Evolutionary conservation across 2,113 vertebrate genomes (phyloP), one percentile per base, ranked within the genome.

Genomic region (Nothocercus nigrocapillus): DNA sequence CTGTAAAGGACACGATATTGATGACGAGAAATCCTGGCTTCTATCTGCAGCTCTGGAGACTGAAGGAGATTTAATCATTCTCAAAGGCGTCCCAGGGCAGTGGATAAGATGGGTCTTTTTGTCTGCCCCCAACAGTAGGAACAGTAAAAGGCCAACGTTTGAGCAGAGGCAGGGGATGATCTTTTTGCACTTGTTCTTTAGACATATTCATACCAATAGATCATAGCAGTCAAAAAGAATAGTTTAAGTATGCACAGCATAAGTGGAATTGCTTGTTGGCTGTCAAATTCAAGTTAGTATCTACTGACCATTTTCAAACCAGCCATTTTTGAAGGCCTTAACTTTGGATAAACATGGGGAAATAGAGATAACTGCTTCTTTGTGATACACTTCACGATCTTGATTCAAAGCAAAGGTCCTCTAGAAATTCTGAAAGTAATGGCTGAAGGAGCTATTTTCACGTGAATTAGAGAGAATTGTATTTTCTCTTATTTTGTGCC

Each of bases 21-120:
- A 91, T 91, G 82, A 68, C 47, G 47, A 76, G 78, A 75, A 93
- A 87, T 90, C 32, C 17, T 67, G 66, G 3, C 5, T 84, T 91
- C 85, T 89, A 66, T 79, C 64, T 74, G 36, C 17, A 44, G 61
- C 28, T 70, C 56, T 80, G 79, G 82, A 38, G 74, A 79, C 45
- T 82, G 68, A 80, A 66, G 36, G 40, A 85, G 53, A 64, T 68
- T 49, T 63, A 51, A 25, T 91, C 15, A 1, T 85, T 88, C 70
- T 85, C 74, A 82, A 67, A 91, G 66, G 19, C 51, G 61, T 79
- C 47, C 82, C 86, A 38, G 47, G 0, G 0, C 63, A 94, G 67
- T 83, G 82, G 85, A 75, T 85, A 88, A 82, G 85, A 88, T 63
- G 61, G 24, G 14, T 90, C 63, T 85, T 90, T 94, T 68, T 93